phyloP scores from a whole-genome alignment of 1,140 invertebrate species.

The Caligus rogercresseyi region DNA sequence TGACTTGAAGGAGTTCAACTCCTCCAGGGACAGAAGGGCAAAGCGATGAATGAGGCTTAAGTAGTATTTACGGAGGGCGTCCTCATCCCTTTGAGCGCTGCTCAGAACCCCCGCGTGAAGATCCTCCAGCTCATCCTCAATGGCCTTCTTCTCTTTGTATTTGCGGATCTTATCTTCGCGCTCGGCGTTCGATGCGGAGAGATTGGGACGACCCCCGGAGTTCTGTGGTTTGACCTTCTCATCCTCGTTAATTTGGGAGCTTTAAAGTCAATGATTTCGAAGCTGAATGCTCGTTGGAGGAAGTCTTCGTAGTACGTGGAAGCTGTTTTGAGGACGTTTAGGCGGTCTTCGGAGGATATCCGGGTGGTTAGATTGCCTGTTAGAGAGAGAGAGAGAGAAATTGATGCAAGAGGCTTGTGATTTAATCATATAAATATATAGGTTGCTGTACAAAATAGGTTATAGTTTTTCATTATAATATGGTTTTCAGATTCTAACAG shows the following conservation, averaged over 20 bases:
- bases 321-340: neutral
- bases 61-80: neutral
- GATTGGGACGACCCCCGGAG: neutral
- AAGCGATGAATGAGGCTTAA: neutral
- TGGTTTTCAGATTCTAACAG: no score
- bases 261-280: neutral
- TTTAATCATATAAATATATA: no score
- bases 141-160: neutral
- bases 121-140: neutral
- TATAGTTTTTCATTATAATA: no score
- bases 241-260: neutral
- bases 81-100: neutral
- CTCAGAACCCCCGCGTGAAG: neutral
- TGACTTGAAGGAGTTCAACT: neutral
- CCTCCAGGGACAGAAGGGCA: neutral
- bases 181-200: neutral
- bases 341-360: neutral
- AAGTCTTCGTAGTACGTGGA: neutral
- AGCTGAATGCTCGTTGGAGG: neutral
- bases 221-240: neutral
- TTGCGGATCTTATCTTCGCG: neutral
- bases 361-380: neutral
- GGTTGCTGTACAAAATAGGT: no score
- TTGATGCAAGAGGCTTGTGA: no score
- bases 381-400: no score